Base-by-base conservation (phyloP, 2,113 vertebrate species). In the Anas platyrhynchos region DNA sequence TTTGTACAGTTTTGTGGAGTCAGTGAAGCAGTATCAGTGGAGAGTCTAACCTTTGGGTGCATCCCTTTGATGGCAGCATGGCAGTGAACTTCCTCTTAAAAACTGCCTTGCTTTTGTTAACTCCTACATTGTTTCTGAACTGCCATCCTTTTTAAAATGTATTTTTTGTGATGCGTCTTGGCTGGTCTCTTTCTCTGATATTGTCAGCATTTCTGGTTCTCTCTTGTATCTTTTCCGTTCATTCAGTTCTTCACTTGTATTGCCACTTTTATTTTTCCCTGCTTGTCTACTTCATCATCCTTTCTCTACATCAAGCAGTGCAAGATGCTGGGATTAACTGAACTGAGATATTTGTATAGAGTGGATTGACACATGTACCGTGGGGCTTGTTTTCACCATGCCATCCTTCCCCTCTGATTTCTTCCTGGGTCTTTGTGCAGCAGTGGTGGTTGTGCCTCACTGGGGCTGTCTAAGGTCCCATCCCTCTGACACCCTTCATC, bases 131-230 rank as follows among this genome's bases (percentile, higher is more conserved):
- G 4, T 5, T 80, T 83, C 72, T 73, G 23, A 83, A 77, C 17
- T 88, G 7, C 22, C 26, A 15, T 41, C 16, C 25, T 78, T 68
- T 31, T 5, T 41, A 79, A 73, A 43, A 36, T 13, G 2, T 66
- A 7, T 68, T 83, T 83, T 66, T 76, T 38, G 10, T 59, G 17
- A 41, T 66, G 26, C 32, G 20, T 52, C n/a, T 38, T 52, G 43
- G 16, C 50, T 86, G 7, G 2, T 78, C 25, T 74, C 56, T 66
- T 41, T 29, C 27, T 50, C 34, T 84, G 77, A 67, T 31, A 6
- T 63, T 75, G 74, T 46, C 15, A 84, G 34, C 34, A 65, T 78
- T 80, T 89, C 55, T 94, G 25, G 2, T 84, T 94, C 43, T 72
- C 29, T 85, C 32, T 65, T 80, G 16, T 18, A 9, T 32, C 29